Evolutionary conservation across 2,888 invertebrate genomes (phyloP).

Genomic region (Cerastis rubricosa): DNA sequence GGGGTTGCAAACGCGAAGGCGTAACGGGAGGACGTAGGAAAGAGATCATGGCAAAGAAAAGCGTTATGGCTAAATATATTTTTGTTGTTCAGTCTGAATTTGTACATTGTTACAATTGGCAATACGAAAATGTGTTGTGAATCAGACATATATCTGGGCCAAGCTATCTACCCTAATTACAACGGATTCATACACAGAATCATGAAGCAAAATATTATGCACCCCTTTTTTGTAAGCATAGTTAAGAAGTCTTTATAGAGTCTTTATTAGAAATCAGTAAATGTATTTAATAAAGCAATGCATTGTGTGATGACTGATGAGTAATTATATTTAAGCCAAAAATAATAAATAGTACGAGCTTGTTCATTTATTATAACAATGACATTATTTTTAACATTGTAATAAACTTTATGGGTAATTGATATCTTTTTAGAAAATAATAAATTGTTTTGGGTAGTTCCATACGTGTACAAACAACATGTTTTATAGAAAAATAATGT

Average conservation of each 20-base stretch:
- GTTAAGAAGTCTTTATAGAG: background rate
- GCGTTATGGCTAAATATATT: background rate
- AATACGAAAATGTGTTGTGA: constrained; percentile 15
- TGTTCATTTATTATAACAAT: background rate
- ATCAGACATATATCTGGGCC: background rate
- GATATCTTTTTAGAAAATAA: background rate
- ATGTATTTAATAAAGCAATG: constrained; percentile 13
- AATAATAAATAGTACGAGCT: constrained; percentile 1
- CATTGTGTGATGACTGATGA: background rate
- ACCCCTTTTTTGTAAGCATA: background rate
- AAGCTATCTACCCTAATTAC: background rate
- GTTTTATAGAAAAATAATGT: background rate
- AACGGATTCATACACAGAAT: background rate
- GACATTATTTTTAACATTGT: background rate
- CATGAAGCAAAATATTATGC: background rate
- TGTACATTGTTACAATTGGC: constrained; percentile 16
- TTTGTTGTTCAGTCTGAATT: constrained; percentile 20
- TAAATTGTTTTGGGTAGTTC: background rate
- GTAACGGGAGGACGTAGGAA: background rate
- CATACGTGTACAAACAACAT: background rate
- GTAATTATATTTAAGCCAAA: background rate
- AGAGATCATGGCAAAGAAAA: background rate
- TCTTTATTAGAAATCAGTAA: constrained; percentile 1
- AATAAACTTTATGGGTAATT: background rate
- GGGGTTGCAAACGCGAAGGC: background rate